These are phyloP conservation scores for Oceanodroma leucorhoa DNA, from an alignment of 2,797 vertebrate genomes.

Conservation along the genomic window DNA sequence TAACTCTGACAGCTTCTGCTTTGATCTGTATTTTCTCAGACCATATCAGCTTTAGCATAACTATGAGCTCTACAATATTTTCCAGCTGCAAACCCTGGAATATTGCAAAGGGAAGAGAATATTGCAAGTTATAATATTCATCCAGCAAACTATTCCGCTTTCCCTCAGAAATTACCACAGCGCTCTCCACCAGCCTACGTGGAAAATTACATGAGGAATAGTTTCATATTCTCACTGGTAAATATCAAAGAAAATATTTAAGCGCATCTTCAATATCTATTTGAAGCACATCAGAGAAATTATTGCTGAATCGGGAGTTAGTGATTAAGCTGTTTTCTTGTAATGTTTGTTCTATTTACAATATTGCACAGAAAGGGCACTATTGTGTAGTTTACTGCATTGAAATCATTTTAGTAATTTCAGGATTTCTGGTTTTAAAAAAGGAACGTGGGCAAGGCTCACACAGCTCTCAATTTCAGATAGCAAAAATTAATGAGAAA, in stretches of 20 bases:
- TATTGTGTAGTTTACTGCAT: background rate
- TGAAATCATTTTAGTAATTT: background rate
- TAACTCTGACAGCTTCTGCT: background rate
- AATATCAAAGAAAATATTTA: background rate
- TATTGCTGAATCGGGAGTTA: background rate
- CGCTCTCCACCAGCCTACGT: background rate
- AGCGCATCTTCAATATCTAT: background rate
- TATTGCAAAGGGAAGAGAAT: background rate
- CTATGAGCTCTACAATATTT: background rate
- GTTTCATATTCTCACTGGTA: background rate
- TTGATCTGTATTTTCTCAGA: background rate
- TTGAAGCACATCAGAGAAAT: background rate
- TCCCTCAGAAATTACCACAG: background rate
- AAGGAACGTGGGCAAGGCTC: background rate
- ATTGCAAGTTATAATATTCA: background rate
- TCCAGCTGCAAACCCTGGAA: background rate
- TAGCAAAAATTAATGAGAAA: background rate
- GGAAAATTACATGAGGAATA: background rate
- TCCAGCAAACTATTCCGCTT: background rate
- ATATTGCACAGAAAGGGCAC: background rate
- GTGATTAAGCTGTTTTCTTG: background rate
- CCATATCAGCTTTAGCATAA: background rate
- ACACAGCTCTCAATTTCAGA: background rate
- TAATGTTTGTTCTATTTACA: background rate
- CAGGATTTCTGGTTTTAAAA: background rate